Base-by-base conservation (phyloP, 1,140 invertebrate genomes). In the Caerostris extrusa region DNA sequence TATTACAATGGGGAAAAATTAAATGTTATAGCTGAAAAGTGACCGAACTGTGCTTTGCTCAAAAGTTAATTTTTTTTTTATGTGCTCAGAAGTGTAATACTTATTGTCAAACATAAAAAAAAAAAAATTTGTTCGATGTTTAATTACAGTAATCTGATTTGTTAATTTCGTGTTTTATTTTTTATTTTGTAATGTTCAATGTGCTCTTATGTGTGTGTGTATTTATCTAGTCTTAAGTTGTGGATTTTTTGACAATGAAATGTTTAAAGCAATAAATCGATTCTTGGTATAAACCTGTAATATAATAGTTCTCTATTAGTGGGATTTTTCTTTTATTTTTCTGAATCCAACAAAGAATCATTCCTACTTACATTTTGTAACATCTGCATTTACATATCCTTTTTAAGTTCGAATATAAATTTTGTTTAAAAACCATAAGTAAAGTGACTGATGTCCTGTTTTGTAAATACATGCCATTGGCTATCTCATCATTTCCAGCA, bases 41-140 rank as follows among this genome's bases (percentile, higher is more conserved):
- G 82, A 56, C 56, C 34, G 55, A 83, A 83, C 82, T 83, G 82
- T 83, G 82, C 82, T 83, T 83, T 83, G 82, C 82, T 83, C 82
- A 83, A 83, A 83, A 83, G 71, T 77, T 77, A 12, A 50, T 53
- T 77, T 12, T 77, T 77, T 8, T 77, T 14, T 53, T 12, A 77
- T 5, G 6, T 8, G 71, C 8, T 12, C 8, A 53, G 53, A 77
- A 71, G 12, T 77, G 50, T 50, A 77, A 12, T 10, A 82, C 55
- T 83, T 83, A 83, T 58, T 2, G 56, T n/a, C 10, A 56, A 83
- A 57, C 5, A 5, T 83, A 17, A 64, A 64, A 64, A 64, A 64
- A 64, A 64, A 7, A 64, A 64, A 64, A 10, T 64, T 64, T 64
- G 61, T 64, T 17, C 34, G 34, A 64, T 64, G 61, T 64, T 64